Conservation (phyloP, 1,140 invertebrate genomes). For the Eciton burchellii region DNA sequence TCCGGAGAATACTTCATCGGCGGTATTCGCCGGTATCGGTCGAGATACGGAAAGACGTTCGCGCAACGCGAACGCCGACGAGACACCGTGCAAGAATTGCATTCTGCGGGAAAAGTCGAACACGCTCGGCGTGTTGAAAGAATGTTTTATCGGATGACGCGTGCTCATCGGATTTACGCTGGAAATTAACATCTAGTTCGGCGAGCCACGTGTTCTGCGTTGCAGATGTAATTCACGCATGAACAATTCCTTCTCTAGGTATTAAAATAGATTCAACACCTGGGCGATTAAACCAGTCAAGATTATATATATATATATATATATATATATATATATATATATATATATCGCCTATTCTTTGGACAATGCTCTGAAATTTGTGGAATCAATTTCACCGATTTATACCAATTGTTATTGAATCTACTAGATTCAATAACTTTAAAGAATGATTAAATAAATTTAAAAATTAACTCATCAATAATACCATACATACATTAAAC, state of each 20-base stretch:
- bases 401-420: too few species aligned
- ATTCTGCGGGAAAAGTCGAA: neutral
- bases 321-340: too few species aligned
- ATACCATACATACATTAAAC: too few species aligned
- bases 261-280: constrained; percentile 36
- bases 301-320: neutral
- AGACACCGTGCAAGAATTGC: neutral
- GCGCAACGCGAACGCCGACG: neutral
- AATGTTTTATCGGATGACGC: constrained; percentile 18
- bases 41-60: neutral
- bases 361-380: too few species aligned
- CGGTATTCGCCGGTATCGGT: neutral
- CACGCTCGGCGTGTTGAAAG: neutral
- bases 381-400: too few species aligned
- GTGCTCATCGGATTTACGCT: neutral
- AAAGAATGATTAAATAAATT: too few species aligned
- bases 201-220: neutral
- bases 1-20: too few species aligned
- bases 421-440: too few species aligned
- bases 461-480: too few species aligned
- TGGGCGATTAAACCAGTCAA: neutral
- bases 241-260: too few species aligned
- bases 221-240: too few species aligned
- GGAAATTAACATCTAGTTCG: constrained; percentile 10
- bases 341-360: too few species aligned